Conservation (phyloP, 2,797 vertebrate genomes). For the Cynopterus sphinx region DNA sequence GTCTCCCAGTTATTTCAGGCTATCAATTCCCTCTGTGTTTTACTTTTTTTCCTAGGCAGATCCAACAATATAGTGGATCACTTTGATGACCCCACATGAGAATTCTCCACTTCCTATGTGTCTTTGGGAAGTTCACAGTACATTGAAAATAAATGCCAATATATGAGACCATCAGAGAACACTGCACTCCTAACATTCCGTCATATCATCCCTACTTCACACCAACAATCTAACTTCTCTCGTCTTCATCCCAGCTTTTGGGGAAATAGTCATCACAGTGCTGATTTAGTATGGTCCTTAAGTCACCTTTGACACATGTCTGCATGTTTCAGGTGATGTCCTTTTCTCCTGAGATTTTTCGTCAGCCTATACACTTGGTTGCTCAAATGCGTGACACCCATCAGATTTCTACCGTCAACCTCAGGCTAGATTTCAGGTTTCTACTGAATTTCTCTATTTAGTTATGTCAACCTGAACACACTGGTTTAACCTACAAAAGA, state of each 20-base stretch:
- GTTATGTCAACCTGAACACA: neutral
- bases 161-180: neutral
- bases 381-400: neutral
- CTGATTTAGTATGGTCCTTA: neutral
- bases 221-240: neutral
- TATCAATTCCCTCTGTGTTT: neutral
- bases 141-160: neutral
- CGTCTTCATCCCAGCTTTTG: neutral
- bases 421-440: neutral
- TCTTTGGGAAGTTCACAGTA: neutral
- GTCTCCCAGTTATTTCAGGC: neutral
- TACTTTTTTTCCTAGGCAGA: neutral
- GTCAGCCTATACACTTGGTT: neutral
- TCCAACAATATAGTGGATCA: neutral
- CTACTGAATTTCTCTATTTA: neutral
- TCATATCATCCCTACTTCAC: neutral
- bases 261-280: neutral
- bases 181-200: neutral
- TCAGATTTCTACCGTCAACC: neutral
- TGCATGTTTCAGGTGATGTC: neutral
- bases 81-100: too few species aligned
- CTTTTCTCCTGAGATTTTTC: neutral
- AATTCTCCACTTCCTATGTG: neutral
- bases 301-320: neutral
- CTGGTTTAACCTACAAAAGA: neutral